Evolutionary conservation across 2,888 invertebrate genomes (phyloP), one percentile per base, ranked within the genome.

Genomic region (Neoascia interrupta): DNA sequence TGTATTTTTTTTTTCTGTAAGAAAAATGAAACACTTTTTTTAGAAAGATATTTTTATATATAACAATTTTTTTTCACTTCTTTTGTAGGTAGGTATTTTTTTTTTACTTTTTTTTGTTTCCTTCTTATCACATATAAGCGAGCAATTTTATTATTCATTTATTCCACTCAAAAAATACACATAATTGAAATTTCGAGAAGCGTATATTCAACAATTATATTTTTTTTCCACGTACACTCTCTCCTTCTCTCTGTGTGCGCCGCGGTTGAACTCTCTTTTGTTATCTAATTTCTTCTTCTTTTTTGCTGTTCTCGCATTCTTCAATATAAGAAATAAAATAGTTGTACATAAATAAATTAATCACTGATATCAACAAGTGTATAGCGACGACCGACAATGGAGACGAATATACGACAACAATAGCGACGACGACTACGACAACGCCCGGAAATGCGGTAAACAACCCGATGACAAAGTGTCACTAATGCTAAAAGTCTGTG

Each of bases 351-450:
- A 61, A 70, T 21, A 43, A 23, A 76, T 70, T 47, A 64, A 60
- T 31, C 58, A 49, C 28, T 39, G 72, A 76, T 72, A 76, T 53
- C 76, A 76, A 76, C 76, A 76, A 76, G 68, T 60, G 31, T 31
- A n/a, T n/a, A 6, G 26, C 31, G 8, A 2, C 31, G n/a, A 8
- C 26, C 4, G 26, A 26, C 8, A 31, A 31, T n/a, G n/a, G 31
- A 6, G 10, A 4, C 8, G n/a, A 31, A 5, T 31, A 6, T n/a
- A n/a, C 10, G 31, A 31, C 31, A 31, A 31, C 31, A 5, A n/a
- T 6, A 31, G 31, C 26, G 8, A n/a, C n/a, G n/a, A n/a, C n/a
- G n/a, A n/a, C n/a, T n/a, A n/a, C n/a, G n/a, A n/a, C n/a, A n/a
- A n/a, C n/a, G n/a, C n/a, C n/a, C n/a, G n/a, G n/a, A n/a, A n/a